These are phyloP conservation scores for Formica selysi DNA, from an alignment of 1,140 invertebrate species.

Conservation along the genomic window DNA sequence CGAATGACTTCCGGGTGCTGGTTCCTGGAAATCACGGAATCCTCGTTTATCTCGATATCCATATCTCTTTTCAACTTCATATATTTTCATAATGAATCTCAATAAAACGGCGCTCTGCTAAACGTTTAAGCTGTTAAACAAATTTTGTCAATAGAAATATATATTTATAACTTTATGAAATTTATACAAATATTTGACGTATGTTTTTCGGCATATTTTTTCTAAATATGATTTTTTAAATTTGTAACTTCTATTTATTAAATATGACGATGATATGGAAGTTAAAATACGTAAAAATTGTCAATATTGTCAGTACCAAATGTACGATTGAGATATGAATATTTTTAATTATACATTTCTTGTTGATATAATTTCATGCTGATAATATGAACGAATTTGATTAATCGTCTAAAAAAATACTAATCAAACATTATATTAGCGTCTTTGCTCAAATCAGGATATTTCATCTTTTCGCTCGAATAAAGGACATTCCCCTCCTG, in stretches of 20 bases:
- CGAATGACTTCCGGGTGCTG: constrained; percentile 38
- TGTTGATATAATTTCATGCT: neutral
- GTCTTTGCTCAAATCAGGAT: neutral
- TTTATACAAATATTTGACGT: neutral
- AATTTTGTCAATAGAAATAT: neutral
- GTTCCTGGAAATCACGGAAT: constrained; percentile 22
- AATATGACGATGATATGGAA: neutral
- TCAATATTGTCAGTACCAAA: neutral
- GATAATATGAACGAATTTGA: neutral
- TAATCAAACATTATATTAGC: neutral
- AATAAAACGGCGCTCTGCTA: neutral
- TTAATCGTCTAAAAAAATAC: neutral
- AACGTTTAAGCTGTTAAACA: neutral
- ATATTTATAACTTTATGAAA: too few species aligned
- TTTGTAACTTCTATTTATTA: neutral
- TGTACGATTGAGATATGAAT: neutral
- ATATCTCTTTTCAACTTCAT: neutral
- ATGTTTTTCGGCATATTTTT: neutral
- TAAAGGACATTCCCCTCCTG: constrained; percentile 27
- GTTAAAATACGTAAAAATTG: neutral
- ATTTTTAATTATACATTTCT: neutral
- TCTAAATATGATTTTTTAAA: neutral
- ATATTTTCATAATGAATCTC: neutral
- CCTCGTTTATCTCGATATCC: constrained; percentile 17
- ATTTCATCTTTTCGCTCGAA: neutral